Evolutionary conservation across 1,140 invertebrate species (phyloP), one percentile per base, ranked within the genome.

Genomic region (Drosophila erecta): DNA sequence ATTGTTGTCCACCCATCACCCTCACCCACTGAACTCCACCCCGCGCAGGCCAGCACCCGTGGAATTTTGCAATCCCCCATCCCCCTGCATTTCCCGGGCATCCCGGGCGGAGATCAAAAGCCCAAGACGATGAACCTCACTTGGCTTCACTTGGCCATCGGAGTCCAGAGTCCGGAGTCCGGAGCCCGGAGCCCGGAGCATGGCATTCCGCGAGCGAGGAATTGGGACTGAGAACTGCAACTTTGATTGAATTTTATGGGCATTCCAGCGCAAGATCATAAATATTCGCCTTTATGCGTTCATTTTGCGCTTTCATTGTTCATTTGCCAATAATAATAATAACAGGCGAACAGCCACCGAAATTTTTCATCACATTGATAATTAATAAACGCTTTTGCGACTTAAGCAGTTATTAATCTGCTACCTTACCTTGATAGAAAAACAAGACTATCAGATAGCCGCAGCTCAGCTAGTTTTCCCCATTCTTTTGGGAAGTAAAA

Each of bases 1-100:
- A 86, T 81, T 86, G 81, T 66, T 85, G 79, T 77, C 38, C 72
- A 75, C 65, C 46, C 24, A 27, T 30, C 27, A 30, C 22, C 3
- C 15, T 22, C 24, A 24, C 35, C 3, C 15, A 22, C 10, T 27
- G 20, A 17, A 38, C 20, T 14, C 27, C 47, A n/a, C 35, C 30
- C 33, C 1, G 5, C 22, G 14, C 46, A 30, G 27, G 27, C 46
- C 22, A 43, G 7, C 40, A 22, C 12, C 40, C 33, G 30, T 17
- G n/a, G 60, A 46, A 54, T 67, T 66, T 69, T 41, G 41, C 60
- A 65, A 27, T 22, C 22, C 35, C 11, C 11, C 47, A 4, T 8
- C 3, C 2, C 41, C 41, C 17, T 4, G 40, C 40, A 15, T 2
- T 15, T 37, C 2, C n/a, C 47, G 2, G 15, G 46, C 15, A 44